phyloP scores from a whole-genome alignment of 2,797 vertebrate species.

The Phoeniculus purpureus region DNA sequence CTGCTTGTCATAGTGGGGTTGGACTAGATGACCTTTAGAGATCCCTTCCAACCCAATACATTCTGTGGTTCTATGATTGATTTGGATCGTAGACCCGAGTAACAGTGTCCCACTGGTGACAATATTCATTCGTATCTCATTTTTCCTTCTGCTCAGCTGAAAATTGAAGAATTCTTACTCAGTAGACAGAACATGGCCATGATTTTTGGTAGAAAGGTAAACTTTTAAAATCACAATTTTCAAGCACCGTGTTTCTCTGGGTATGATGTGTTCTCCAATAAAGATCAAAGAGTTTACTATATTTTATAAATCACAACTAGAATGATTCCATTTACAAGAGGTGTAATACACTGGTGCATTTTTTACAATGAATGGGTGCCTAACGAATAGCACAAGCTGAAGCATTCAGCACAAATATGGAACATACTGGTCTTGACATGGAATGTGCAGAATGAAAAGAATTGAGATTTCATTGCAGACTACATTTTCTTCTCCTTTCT shows the following conservation, averaged over 20 bases:
- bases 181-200: conserved; percentile 35
- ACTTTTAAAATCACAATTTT: conserved; percentile 72
- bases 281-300: conserved; percentile 78
- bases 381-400: conserved; percentile 71
- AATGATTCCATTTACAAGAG: conserved; percentile 79
- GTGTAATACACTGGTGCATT: conserved; percentile 77
- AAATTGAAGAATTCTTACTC: conserved; percentile 6
- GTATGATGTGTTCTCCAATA: conserved; percentile 67
- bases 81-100: neutral
- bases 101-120: conserved; percentile 5
- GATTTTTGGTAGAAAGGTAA: conserved; percentile 44
- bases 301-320: conserved; percentile 78
- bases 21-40: too few relatives aligned
- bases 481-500: conserved; percentile 32
- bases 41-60: too few relatives aligned
- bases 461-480: conserved; percentile 34
- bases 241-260: conserved; percentile 71
- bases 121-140: neutral
- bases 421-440: conserved; percentile 34
- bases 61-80: too few relatives aligned
- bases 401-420: conserved; percentile 67
- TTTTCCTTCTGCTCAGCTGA: conserved; percentile 21
- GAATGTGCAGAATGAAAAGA: conserved; percentile 59
- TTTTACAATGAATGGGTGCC: conserved; percentile 77
- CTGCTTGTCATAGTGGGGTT: too few relatives aligned